Percentiles rank a stretch among this genome's conserved stretches.
These are phyloP conservation scores for Catharus ustulatus DNA, from an alignment of 2,797 vertebrate species.

Conservation along the genomic window DNA sequence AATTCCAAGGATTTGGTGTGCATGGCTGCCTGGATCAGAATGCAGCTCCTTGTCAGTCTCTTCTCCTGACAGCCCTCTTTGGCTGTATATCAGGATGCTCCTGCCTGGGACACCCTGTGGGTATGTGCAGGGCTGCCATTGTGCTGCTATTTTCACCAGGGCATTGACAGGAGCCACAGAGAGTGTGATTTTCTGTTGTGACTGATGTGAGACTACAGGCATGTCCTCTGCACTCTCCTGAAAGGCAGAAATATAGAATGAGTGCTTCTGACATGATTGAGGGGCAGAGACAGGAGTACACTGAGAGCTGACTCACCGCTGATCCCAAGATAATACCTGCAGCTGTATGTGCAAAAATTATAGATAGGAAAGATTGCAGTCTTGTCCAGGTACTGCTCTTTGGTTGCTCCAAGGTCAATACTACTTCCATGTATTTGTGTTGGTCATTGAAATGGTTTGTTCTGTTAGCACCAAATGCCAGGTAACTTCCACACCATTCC, in stretches of 20 bases:
- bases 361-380: not conserved
- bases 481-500: not conserved
- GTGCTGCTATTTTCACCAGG: not conserved
- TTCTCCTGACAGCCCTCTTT: not conserved
- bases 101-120: accelerated
- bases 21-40: not conserved
- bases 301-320: not conserved
- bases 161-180: not conserved
- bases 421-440: not conserved
- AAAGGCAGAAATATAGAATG: not conserved
- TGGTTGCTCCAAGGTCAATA: not conserved
- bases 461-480: not conserved
- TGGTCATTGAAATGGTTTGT: not conserved
- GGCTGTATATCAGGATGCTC: accelerated
- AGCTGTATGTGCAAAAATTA: not conserved
- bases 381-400: not conserved
- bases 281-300: not conserved
- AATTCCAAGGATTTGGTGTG: not conserved
- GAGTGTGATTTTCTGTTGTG: not conserved
- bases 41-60: not conserved
- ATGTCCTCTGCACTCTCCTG: not conserved
- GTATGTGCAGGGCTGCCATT: not conserved
- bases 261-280: not conserved
- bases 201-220: not conserved
- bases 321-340: not conserved